Base-by-base conservation (phyloP, 2,888 invertebrate species). In the Nemapogon koenigi region DNA sequence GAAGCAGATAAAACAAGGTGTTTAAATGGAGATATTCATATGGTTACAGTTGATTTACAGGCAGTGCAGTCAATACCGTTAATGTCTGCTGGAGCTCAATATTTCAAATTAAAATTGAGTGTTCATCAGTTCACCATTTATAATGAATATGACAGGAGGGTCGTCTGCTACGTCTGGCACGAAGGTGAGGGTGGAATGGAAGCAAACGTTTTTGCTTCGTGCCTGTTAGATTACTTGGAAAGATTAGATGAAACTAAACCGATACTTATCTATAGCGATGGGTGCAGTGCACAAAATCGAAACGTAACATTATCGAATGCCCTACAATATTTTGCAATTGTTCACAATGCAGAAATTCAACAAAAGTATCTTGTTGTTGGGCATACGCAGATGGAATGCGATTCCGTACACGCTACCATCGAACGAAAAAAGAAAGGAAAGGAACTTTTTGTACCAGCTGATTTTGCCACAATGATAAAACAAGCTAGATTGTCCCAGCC, bases 231-330 rank as follows among this genome's bases (percentile, higher is more conserved):
- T 38, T 45, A 41, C 18, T n/a, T n/a, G n/a, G n/a, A n/a, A n/a
- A n/a, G n/a, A n/a, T n/a, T n/a, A n/a, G n/a, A n/a, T n/a, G n/a
- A 32, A 30, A 32, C 32, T 10, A 41, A 29, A 41, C 30, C 41
- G 14, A 46, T 39, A 30, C 38, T 42, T 28, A 30, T 46, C 35
- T 42, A 42, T 36, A 43, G 44, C 31, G 43, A 41, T 37, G 44
- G 44, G 10, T 45, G 42, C 25, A 18, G 33, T 22, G 37, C 43
- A 6, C 38, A 38, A 31, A 38, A 38, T 31, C 29, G 31, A 6
- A 37, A 37, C 30, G 22, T 16, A 13, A 18, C 43, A 37, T 28
- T 42, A 39, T 41, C 42, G 11, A 42, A 43, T 42, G 28, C 32
- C 8, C 29, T 42, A 36, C 37, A 32, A 17, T 17, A 42, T 25